Evolutionary conservation across 2,888 invertebrate genomes (phyloP).

Genomic region (Tiliacea citrago): DNA sequence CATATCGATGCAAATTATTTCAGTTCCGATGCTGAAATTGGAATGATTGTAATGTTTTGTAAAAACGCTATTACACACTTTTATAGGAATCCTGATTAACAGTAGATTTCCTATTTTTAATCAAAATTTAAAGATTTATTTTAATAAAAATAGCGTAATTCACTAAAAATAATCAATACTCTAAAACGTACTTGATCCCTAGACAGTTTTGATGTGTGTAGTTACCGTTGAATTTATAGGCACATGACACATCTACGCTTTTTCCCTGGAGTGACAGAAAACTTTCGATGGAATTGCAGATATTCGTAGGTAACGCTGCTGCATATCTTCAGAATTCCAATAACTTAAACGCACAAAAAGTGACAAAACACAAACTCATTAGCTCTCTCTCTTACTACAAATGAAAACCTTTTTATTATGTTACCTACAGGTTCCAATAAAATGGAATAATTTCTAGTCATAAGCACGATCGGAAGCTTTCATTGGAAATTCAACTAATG

Average conservation of each 20-base stretch:
- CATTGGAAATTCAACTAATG: constrained; percentile 70
- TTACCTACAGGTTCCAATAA: neutral
- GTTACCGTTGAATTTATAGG: neutral
- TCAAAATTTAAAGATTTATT: no score
- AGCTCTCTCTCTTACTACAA: neutral
- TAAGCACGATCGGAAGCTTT: constrained; percentile 38
- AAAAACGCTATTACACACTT: no score
- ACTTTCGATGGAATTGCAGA: neutral
- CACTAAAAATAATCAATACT: no score
- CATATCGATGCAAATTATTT: no score
- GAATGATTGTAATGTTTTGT: no score
- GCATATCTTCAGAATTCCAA: neutral
- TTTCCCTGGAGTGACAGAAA: neutral
- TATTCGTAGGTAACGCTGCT: neutral
- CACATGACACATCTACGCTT: neutral
- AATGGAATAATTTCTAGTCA: constrained; percentile 19
- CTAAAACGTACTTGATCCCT: no score
- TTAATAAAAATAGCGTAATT: no score
- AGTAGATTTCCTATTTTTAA: no score
- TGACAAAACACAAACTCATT: neutral
- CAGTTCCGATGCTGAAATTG: no score
- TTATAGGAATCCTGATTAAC: no score
- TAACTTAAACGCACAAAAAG: neutral
- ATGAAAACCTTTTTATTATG: neutral
- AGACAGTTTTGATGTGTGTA: no score